phyloP scores from a whole-genome alignment of 2,797 vertebrate species.

The Melanotaenia trifasciata region DNA sequence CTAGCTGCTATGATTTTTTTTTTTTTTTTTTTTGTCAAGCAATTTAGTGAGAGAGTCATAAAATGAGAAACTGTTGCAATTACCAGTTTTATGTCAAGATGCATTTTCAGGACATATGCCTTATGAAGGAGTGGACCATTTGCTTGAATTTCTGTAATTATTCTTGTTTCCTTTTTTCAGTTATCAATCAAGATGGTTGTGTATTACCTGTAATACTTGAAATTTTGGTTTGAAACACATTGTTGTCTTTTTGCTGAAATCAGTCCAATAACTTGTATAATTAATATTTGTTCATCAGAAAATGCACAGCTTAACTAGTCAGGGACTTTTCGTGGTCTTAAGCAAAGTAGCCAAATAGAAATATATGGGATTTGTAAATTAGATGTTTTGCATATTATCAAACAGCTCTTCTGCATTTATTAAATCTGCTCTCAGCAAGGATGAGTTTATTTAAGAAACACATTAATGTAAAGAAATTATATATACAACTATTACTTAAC shows the following conservation, averaged over 20 bases:
- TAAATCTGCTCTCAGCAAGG: constrained; percentile 15
- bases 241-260: background rate
- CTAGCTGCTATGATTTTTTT: constrained; percentile 4
- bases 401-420: constrained; percentile 18
- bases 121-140: constrained; percentile 26
- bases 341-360: constrained; percentile 26
- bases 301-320: constrained; percentile 5
- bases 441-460: background rate
- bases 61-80: constrained; percentile 11
- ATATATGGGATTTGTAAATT: constrained; percentile 25
- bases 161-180: constrained; percentile 5
- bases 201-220: constrained; percentile 62
- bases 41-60: constrained; percentile 18
- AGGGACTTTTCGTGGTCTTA: constrained; percentile 9
- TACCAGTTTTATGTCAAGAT: constrained; percentile 25
- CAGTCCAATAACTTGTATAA: constrained; percentile 22
- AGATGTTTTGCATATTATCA: constrained; percentile 34
- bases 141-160: constrained; percentile 18
- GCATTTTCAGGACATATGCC: constrained; percentile 38
- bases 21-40: background rate
- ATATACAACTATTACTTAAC: constrained; percentile 21
- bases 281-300: constrained; percentile 27
- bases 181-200: constrained; percentile 19
- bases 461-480: constrained; percentile 3
- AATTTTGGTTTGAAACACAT: constrained; percentile 39